Conservation (phyloP, 2,888 invertebrate species). For the Polydrusus cervinus region DNA sequence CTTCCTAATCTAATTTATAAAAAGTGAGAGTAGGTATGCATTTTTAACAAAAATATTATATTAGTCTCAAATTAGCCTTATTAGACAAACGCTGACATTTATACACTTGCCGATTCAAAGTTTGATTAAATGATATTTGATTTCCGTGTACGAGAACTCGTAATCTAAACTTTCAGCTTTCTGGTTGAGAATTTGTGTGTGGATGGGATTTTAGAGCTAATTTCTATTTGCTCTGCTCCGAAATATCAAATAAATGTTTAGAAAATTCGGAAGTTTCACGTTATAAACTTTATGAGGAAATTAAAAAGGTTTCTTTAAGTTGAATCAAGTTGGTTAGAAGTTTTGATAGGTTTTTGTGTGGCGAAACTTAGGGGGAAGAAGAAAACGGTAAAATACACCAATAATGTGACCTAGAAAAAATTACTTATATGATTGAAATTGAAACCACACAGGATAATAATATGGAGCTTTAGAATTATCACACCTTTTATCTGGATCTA, state of each 20-base stretch:
- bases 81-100: slow-evolving; percentile 38
- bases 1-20: no score
- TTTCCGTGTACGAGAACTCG: slow-evolving; percentile 34
- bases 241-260: slow-evolving; percentile 23
- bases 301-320: slow-evolving; percentile 18
- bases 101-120: slow-evolving; percentile 22
- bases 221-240: slow-evolving; percentile 19
- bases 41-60: no score
- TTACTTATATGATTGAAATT: no score
- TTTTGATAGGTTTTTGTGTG: slow-evolving; percentile 9
- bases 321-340: slow-evolving; percentile 5
- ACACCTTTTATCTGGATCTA: no score
- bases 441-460: no score
- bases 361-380: not conserved
- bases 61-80: not conserved
- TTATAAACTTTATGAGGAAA: slow-evolving; percentile 23
- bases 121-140: slow-evolving; percentile 48
- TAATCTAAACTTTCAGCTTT: slow-evolving; percentile 46
- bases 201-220: slow-evolving; percentile 35
- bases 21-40: no score
- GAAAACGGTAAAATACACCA: not conserved
- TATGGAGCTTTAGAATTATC: no score
- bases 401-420: no score
- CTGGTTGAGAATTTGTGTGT: slow-evolving; percentile 41
- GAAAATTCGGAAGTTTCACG: slow-evolving; percentile 26